A percentile compares a stretch with the other conserved stretches of the same genome.
These are phyloP conservation scores for Gobionotothen gibberifrons DNA, from an alignment of 2,797 vertebrate genomes.

Conservation along the genomic window DNA sequence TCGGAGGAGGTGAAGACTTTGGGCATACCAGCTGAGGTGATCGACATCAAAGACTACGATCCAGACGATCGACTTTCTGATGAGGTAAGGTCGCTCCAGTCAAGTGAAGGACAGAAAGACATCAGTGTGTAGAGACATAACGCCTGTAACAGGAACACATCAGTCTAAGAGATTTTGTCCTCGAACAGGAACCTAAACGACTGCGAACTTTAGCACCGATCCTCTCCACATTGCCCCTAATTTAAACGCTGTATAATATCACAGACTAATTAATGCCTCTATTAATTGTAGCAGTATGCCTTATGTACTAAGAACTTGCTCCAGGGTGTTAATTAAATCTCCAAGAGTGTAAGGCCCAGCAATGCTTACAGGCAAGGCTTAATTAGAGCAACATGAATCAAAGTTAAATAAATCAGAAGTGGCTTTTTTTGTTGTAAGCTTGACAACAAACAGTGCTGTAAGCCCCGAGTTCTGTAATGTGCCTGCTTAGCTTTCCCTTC, in stretches of 20 bases:
- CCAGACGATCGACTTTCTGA: constrained; percentile 91
- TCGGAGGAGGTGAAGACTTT: constrained; percentile 81
- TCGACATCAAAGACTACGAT: constrained; percentile 91
- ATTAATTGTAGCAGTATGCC: not conserved
- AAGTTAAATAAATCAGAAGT: constrained; percentile 20
- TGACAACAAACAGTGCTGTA: not conserved
- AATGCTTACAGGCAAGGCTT: not conserved
- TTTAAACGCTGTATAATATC: not conserved
- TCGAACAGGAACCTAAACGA: not conserved
- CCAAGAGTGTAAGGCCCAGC: not conserved
- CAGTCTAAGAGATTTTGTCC: not conserved
- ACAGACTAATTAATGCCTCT: not conserved
- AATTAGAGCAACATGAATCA: constrained; percentile 32
- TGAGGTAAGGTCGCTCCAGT: constrained; percentile 83
- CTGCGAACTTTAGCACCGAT: not conserved
- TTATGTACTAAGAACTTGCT: not conserved
- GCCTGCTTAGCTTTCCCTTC: constrained; percentile 14
- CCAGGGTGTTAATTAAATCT: constrained; percentile 7
- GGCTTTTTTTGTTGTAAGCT: not conserved
- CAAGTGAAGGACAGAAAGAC: not conserved
- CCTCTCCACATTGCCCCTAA: not conserved
- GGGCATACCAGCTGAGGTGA: constrained; percentile 81
- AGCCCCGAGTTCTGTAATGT: not conserved
- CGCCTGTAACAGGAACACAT: not conserved
- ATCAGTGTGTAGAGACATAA: not conserved